Evolutionary conservation across 2,888 invertebrate genomes (phyloP).

Genomic region (Gastrophysa polygoni): DNA sequence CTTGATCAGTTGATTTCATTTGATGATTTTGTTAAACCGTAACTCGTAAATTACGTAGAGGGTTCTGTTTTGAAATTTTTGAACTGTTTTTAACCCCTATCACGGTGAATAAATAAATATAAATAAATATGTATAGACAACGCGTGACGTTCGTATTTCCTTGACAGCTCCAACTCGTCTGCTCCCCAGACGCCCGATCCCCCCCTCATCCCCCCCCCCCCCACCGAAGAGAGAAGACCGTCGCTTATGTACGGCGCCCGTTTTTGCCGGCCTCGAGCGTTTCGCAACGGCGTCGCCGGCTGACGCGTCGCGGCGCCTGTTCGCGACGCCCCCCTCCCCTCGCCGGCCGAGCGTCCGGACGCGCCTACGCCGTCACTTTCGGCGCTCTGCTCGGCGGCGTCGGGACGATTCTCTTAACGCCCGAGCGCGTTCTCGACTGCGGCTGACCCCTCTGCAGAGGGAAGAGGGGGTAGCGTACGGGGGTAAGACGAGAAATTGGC

Average conservation of each 20-base stretch:
- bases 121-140: too few relatives aligned
- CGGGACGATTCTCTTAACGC: constrained; percentile 25
- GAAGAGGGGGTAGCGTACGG: too few relatives aligned
- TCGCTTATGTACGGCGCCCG: constrained; percentile 36
- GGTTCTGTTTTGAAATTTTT: too few relatives aligned
- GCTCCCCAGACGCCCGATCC: background rate
- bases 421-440: too few relatives aligned
- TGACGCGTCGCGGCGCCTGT: constrained; percentile 58
- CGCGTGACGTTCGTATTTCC: too few relatives aligned
- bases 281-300: constrained; percentile 58
- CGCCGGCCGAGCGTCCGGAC: constrained; percentile 39
- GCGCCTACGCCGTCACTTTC: constrained; percentile 41
- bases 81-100: too few relatives aligned
- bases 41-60: too few relatives aligned
- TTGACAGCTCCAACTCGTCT: background rate
- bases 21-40: too few relatives aligned
- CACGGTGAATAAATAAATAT: too few relatives aligned
- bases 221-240: constrained; percentile 23
- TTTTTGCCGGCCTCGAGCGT: constrained; percentile 61
- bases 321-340: constrained; percentile 53
- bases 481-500: background rate
- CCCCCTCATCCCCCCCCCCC: background rate
- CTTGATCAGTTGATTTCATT: too few relatives aligned
- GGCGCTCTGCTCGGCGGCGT: constrained; percentile 22
- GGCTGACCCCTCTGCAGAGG: too few relatives aligned